phyloP scores from a whole-genome alignment of 1,140 invertebrate species.

The Delia radicum region DNA sequence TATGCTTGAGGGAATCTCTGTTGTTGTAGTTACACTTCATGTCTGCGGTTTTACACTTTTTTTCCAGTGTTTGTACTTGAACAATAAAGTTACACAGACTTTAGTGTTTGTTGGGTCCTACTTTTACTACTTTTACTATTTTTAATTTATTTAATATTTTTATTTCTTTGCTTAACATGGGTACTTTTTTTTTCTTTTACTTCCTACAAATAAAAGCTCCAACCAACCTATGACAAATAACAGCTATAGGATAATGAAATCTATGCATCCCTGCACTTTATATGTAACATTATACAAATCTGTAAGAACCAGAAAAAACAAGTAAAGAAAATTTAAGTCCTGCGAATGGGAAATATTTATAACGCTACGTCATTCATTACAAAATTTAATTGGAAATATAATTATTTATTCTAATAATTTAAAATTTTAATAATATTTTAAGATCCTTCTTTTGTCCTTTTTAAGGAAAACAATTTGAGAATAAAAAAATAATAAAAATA shows the following conservation, averaged over 20 bases:
- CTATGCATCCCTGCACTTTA: constrained; percentile 13
- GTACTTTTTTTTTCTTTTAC: constrained; percentile 3
- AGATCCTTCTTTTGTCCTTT: too few species aligned
- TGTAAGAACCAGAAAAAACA: neutral
- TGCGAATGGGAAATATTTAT: too few species aligned
- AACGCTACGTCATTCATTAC: too few species aligned
- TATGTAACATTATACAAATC: constrained; percentile 7
- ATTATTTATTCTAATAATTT: too few species aligned
- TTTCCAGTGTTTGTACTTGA: constrained; percentile 6
- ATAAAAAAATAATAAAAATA: too few species aligned
- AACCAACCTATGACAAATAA: neutral
- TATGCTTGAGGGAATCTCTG: constrained; percentile 21
- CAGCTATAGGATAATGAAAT: constrained; percentile 13
- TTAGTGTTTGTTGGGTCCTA: neutral
- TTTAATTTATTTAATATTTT: neutral
- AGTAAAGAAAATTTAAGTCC: neutral
- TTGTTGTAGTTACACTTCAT: constrained; percentile 23
- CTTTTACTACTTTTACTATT: neutral
- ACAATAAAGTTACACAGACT: neutral
- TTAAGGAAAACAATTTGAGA: too few species aligned
- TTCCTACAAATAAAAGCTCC: neutral
- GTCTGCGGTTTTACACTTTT: constrained; percentile 17
- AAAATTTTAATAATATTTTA: too few species aligned
- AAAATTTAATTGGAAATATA: too few species aligned
- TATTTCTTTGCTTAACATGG: neutral